Evolutionary conservation across 1,140 invertebrate genomes (phyloP).

Genomic region (Drosophila truncata): DNA sequence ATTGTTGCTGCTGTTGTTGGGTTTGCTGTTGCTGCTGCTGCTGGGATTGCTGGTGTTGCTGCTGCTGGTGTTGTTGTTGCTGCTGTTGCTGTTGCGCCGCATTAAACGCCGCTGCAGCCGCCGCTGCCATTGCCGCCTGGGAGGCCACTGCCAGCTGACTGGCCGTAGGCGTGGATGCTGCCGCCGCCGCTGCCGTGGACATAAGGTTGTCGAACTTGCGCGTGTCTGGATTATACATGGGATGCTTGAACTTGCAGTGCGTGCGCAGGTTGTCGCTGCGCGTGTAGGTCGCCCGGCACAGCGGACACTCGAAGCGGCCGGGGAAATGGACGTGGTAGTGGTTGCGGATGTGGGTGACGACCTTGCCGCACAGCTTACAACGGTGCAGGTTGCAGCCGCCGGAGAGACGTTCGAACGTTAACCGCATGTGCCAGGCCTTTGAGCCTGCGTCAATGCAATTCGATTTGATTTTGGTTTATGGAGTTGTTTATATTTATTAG

Average conservation of each 20-base stretch:
- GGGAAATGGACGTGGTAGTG: constrained; percentile 96
- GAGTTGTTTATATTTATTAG: constrained; percentile 31
- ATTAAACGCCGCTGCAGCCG: constrained; percentile 78
- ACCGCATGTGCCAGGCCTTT: constrained; percentile 96
- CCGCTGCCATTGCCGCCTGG: constrained; percentile 78
- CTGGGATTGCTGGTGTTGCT: constrained; percentile 83
- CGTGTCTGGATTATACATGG: constrained; percentile 91
- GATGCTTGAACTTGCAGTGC: constrained; percentile 95
- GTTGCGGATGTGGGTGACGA: constrained; percentile 95
- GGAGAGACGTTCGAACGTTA: constrained; percentile 95
- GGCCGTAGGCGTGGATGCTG: constrained; percentile 86
- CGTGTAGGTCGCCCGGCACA: constrained; percentile 94
- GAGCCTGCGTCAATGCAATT: constrained; percentile 87
- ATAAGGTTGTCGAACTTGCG: constrained; percentile 91
- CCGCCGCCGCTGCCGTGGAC: constrained; percentile 86
- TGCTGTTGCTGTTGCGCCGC: constrained; percentile 79
- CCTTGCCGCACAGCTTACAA: constrained; percentile 95
- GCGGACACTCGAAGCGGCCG: constrained; percentile 94
- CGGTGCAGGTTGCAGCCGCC: constrained; percentile 95
- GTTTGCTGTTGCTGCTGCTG: constrained; percentile 55
- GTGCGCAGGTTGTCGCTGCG: constrained; percentile 94
- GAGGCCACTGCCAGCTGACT: constrained; percentile 80
- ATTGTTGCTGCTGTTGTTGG: constrained; percentile 55
- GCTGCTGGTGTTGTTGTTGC: constrained; percentile 65
- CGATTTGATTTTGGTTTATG: constrained; percentile 33